phyloP scores from a whole-genome alignment of 2,888 invertebrate species.

The Barypeithes pellucidus region DNA sequence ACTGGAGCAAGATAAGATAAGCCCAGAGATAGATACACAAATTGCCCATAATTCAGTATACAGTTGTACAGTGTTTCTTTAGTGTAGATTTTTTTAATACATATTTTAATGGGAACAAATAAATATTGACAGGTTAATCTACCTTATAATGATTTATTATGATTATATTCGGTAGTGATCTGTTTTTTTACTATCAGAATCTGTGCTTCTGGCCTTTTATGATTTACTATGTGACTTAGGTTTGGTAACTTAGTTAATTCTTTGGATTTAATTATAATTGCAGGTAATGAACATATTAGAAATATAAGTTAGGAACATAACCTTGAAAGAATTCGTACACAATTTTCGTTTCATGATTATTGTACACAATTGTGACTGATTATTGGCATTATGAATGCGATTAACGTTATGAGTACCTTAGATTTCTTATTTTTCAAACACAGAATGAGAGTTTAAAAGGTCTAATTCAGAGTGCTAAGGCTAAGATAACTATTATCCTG shows the following conservation, averaged over 20 bases:
- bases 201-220: not conserved
- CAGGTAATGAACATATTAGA: slow-evolving; percentile 7
- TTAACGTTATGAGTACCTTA: no score
- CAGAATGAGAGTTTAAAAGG: no score
- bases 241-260: not conserved
- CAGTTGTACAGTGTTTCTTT: slow-evolving; percentile 28
- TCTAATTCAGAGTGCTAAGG: no score
- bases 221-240: slow-evolving; percentile 8
- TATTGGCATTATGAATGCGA: no score
- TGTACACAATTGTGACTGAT: no score
- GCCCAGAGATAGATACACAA: slow-evolving; percentile 16
- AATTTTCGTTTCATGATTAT: no score
- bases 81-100: slow-evolving; percentile 2
- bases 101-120: slow-evolving; percentile 18
- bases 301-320: not conserved
- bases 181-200: not conserved
- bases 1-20: slow-evolving; percentile 41
- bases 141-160: slow-evolving; percentile 29
- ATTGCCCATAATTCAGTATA: slow-evolving; percentile 1
- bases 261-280: not conserved
- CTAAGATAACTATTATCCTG: no score
- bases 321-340: no score
- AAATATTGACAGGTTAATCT: slow-evolving; percentile 41
- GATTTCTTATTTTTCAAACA: no score
- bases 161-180: slow-evolving; percentile 22